Evolutionary conservation across 92 coral and sea anemone genomes (phyloP), one percentile per base, ranked within the genome.

Genomic region (Phenganax marumi): DNA sequence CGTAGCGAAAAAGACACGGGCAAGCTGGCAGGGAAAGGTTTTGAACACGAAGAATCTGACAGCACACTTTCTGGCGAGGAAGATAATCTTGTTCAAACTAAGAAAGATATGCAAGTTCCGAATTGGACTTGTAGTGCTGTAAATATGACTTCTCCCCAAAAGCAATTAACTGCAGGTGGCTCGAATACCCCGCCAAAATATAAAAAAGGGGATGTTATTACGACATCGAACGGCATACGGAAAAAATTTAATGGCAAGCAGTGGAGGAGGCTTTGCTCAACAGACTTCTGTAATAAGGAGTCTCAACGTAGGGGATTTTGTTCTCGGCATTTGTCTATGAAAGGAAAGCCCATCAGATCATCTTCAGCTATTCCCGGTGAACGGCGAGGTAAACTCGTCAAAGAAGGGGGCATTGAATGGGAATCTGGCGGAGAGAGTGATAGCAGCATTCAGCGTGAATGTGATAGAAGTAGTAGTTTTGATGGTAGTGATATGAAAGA

Each of bases 361-460:
- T 84, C 84, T 8, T 72, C 91, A 33, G 87, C 88, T 48, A 89
- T 92, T 62, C 97, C 99, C 24, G 99, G 99, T 52, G 96, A 94
- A 73, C 91, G 93, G 75, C 93, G 93, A 70, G 95, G 95, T 23
- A 91, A 90, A 71, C 90, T 92, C 12, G 91, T 88, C 24, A 70
- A 91, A 17, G 94, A 89, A 25, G 97, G 97, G 0, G 86, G 84
- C 74, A 87, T 96, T 18, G 97, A 93, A 8, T 96, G 99, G 99
- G 99, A 96, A 74, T 96, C 99, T 47, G 99, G 97, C 21, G 92
- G 91, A 24, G 99, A 96, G 56, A 96, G 99, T 75, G 99, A 96
- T 49, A 94, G 99, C 25, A 96, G 99, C 76, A 97, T 96, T 43
- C 97, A 96, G 50, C 93, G 96, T 5, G 99, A 96, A 60, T 92